phyloP scores from a whole-genome alignment of 2,888 invertebrate species.

The Panopea generosa region DNA sequence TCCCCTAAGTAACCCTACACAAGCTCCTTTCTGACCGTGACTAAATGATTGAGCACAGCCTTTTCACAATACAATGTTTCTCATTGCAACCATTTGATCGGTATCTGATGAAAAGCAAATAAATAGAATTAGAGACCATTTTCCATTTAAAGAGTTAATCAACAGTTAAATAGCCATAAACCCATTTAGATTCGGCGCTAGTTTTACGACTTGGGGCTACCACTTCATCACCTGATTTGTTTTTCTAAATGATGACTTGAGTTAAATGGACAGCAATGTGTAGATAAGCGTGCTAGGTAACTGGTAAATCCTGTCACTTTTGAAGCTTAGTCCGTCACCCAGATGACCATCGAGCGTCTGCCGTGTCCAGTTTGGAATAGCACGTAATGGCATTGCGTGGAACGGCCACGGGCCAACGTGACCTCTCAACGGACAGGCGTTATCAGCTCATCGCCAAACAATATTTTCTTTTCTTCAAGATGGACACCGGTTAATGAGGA shows the following conservation, averaged over 20 bases:
- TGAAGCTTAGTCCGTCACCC: constrained; percentile 19
- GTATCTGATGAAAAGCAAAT: constrained; percentile 54
- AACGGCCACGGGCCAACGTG: neutral
- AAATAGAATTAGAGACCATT: constrained; percentile 59
- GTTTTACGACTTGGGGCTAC: constrained; percentile 33
- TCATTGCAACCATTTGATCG: constrained; percentile 23
- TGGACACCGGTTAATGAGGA: constrained; percentile 11
- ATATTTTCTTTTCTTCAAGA: constrained; percentile 15
- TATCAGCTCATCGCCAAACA: constrained; percentile 9
- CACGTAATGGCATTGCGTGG: constrained; percentile 7
- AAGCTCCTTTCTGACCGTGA: neutral
- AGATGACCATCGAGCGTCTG: constrained; percentile 32
- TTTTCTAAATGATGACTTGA: constrained; percentile 40
- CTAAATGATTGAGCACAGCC: neutral
- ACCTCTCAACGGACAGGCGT: neutral
- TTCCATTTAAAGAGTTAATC: constrained; percentile 62
- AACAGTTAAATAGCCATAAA: constrained; percentile 58
- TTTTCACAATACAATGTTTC: neutral
- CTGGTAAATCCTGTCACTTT: constrained; percentile 43
- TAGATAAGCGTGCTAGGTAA: constrained; percentile 39
- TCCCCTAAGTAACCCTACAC: constrained; percentile 9
- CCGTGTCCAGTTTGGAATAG: neutral
- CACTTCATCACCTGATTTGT: constrained; percentile 41
- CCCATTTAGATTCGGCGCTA: constrained; percentile 43
- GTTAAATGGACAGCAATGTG: constrained; percentile 40